phyloP scores from a whole-genome alignment of 1,140 invertebrate genomes.

The Acyrthosiphon pisum region DNA sequence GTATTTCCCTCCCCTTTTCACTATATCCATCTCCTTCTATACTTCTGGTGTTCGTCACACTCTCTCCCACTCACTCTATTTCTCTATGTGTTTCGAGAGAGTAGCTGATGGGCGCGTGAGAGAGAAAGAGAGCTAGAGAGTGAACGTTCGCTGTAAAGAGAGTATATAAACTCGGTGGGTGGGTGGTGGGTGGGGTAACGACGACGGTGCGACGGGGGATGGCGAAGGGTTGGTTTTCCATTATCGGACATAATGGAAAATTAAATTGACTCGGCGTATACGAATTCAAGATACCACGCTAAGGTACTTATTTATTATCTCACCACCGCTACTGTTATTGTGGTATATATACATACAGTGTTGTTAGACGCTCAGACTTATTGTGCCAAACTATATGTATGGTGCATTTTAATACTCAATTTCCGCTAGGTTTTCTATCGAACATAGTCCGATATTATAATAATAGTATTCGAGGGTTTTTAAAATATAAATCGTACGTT shows the following conservation, averaged over 20 bases:
- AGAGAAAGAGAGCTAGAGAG: neutral
- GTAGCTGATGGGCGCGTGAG: too few relatives aligned
- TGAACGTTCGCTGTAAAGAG: neutral
- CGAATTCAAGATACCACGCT: slow-evolving; percentile 17
- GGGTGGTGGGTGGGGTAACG: neutral
- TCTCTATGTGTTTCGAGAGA: neutral
- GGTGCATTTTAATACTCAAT: neutral
- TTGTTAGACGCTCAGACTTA: neutral
- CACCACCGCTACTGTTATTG: neutral
- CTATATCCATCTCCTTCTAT: neutral
- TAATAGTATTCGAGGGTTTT: fast-evolving
- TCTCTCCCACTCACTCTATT: neutral
- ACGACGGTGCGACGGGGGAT: neutral
- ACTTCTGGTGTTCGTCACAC: neutral
- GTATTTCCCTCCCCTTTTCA: slow-evolving; percentile 27
- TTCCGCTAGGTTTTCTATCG: neutral
- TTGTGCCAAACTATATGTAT: neutral
- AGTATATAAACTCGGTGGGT: neutral
- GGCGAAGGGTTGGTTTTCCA: slow-evolving; percentile 43
- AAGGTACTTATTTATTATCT: slow-evolving; percentile 55
- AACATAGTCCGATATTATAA: neutral
- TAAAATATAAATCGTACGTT: neutral
- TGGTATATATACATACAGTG: neutral
- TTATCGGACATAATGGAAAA: slow-evolving; percentile 57
- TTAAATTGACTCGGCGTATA: slow-evolving; percentile 52